Evolutionary conservation across 2,888 invertebrate genomes (phyloP), one percentile per base, ranked within the genome.

Genomic region (Monoplex corrugatus): DNA sequence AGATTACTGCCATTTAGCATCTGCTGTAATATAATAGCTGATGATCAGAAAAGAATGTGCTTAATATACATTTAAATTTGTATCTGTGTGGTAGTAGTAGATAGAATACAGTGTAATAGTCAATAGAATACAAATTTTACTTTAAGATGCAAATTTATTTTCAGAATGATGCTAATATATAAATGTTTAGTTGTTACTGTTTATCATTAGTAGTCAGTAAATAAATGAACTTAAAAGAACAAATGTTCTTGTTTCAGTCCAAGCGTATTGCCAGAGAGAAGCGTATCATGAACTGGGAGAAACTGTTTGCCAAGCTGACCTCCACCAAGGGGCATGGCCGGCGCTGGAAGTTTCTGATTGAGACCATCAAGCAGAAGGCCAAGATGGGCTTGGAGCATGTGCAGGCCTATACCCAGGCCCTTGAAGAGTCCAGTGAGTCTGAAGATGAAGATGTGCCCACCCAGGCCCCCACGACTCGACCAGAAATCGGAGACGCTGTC

Each of bases 251-350:
- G 16, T 84, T 84, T 80, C 91, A 96, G 95, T 94, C 95, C 0
- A 95, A 95, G 87, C 92, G 95, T 89, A 94, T 95, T 75, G 95
- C 94, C 3, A 93, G 93, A 88, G 96, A 96, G 89, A 94, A 94
- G 90, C 92, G 95, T 75, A 93, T 96, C 35, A 94, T 95, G 94
- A 96, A 96, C 92, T 96, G 96, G 96, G 96, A 96, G 91, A 95
- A 95, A 84, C 90, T 96, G 38, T 96, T 95, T 92, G 93, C 95
- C 50, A 94, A 94, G 88, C 91, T 96, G 50, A 95, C 95, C 87
- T 94, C 94, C 86, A 94, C 94, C 86, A 95, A 94, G 92, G 95
- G 95, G 45, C 96, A 95, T 92, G 95, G 95, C 0, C 90, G 96
- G 28, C 90, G 95, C 45, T 96, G 96, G 96, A 96, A 96, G 90